Base-by-base conservation (phyloP, 2,888 invertebrate genomes). In the Scrobipalpa atriplicella region DNA sequence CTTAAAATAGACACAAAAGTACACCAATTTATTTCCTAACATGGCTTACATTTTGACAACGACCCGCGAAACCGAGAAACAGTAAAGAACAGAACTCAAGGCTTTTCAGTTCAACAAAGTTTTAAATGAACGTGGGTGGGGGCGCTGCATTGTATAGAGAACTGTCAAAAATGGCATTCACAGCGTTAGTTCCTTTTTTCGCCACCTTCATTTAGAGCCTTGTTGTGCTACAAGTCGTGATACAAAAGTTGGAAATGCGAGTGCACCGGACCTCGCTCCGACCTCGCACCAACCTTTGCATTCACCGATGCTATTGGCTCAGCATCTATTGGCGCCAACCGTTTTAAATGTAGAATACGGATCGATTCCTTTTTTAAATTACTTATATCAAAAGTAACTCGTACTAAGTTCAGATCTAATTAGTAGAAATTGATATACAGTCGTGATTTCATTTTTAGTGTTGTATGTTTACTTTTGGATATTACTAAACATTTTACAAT, bases 231-330 rank as follows among this genome's bases (percentile, higher is more conserved):
- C 16, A 21, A 19, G 54, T 77, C 76, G 77, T 76, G 78, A 76
- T 38, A 58, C 72, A 68, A 73, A 76, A 76, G 75, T 70, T 66
- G 65, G 58, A 68, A 66, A 69, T 69, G 58, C 58, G 58, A 36
- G 2, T 18, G 73, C 73, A 76, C 77, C 75, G 80, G 83, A 82
- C 85, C 84, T 87, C 84, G 83, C 70, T 70, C 65, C 86, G 89
- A 85, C 90, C 90, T 90, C 88, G 86, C 72, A 63, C 69, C 83
- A 86, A 80, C 89, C 89, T 89, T 80, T 81, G 85, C 90, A 84
- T 90, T 90, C 90, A 89, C 91, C 82, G 80, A 78, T 81, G 81
- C 86, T 73, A 89, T 89, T 90, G 89, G 89, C 79, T 83, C 80
- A 82, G 81, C 85, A 81, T 81, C 85, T 84, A 84, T 85, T 78